phyloP scores from a whole-genome alignment of 2,797 vertebrate genomes.

The Neomorphus geoffroyi region DNA sequence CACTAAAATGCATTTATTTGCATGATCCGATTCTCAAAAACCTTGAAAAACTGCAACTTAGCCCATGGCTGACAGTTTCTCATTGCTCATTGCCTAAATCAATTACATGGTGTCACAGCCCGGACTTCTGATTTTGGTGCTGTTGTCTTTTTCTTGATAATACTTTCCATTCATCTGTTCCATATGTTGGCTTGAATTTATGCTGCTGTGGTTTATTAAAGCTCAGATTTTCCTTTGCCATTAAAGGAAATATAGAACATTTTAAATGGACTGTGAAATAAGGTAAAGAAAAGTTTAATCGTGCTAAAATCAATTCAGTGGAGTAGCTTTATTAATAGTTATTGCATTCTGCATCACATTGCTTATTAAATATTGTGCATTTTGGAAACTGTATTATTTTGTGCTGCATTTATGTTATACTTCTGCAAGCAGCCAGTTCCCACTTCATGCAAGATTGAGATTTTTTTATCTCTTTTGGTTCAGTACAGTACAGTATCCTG shows the following conservation, averaged over 20 bases:
- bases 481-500: background rate
- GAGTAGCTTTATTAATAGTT: slow-evolving; percentile 70
- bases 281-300: slow-evolving; percentile 76
- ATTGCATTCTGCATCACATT: slow-evolving; percentile 50
- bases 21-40: background rate
- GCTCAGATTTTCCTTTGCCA: slow-evolving; percentile 62
- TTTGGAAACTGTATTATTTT: background rate
- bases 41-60: background rate
- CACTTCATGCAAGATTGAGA: background rate
- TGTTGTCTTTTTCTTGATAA: background rate
- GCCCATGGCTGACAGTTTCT: background rate
- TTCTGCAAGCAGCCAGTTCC: background rate
- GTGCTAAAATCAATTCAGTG: slow-evolving; percentile 66
- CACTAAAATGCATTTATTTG: background rate
- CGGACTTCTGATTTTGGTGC: slow-evolving; percentile 30
- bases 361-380: slow-evolving; percentile 53
- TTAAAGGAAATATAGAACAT: slow-evolving; percentile 61
- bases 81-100: background rate
- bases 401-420: background rate
- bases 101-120: background rate
- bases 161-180: slow-evolving; percentile 25
- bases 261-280: slow-evolving; percentile 79
- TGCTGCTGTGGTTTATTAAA: slow-evolving; percentile 66
- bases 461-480: background rate
- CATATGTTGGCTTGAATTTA: slow-evolving; percentile 64